Conservation (phyloP, 30 jellyfish, hydroid and myxozoan genomes). For the Cassiopea xamachana region DNA sequence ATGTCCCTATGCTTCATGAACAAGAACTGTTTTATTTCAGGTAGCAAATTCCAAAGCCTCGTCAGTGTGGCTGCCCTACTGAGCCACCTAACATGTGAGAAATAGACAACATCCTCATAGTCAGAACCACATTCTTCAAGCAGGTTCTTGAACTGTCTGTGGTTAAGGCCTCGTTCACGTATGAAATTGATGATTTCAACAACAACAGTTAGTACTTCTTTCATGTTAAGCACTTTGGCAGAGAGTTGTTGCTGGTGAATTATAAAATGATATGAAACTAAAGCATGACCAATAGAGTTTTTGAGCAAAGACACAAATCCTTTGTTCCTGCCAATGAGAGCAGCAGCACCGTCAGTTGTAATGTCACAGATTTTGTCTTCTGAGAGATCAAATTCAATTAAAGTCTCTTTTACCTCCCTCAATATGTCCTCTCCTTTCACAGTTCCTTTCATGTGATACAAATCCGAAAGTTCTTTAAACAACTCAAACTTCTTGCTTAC, state of each 20-base stretch:
- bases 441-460: constrained; percentile 39
- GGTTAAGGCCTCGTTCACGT: constrained; percentile 45
- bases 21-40: constrained; percentile 21
- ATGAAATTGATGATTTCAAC: constrained; percentile 36
- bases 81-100: constrained; percentile 49
- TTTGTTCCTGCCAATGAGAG: constrained; percentile 32
- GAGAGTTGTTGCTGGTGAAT: constrained; percentile 39
- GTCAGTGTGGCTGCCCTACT: constrained; percentile 54
- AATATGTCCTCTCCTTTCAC: constrained; percentile 34
- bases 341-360: constrained; percentile 43
- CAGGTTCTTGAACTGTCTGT: constrained; percentile 48
- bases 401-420: constrained; percentile 37
- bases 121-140: constrained; percentile 37
- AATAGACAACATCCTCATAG: constrained; percentile 40
- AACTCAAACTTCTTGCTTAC: constrained; percentile 23
- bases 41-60: constrained; percentile 38
- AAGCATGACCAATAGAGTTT: constrained; percentile 19
- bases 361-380: constrained; percentile 36
- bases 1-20: constrained; percentile 27
- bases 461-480: constrained; percentile 39
- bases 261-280: constrained; percentile 28
- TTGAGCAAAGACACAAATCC: constrained; percentile 42
- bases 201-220: constrained; percentile 24
- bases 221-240: constrained; percentile 23
- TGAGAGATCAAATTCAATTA: constrained; percentile 9